Evolutionary conservation across 2,113 vertebrate species (phyloP).

Genomic region (Cyanocitta stelleri): DNA sequence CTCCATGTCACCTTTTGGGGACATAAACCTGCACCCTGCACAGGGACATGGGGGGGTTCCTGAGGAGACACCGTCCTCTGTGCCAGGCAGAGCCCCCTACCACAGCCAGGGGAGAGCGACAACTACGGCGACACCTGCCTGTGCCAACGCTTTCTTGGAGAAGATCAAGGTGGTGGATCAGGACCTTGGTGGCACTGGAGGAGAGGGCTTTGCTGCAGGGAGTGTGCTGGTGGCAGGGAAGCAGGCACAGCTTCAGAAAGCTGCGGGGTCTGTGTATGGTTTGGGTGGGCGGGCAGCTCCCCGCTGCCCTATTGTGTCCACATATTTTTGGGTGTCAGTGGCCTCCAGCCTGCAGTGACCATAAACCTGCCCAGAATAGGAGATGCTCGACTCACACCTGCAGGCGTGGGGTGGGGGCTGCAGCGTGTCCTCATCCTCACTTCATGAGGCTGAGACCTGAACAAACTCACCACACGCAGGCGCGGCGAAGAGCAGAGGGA

Average conservation of each 20-base stretch:
- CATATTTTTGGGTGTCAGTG: rapidly evolving
- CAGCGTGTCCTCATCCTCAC: neutral
- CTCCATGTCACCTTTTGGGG: neutral
- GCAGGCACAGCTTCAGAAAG: neutral
- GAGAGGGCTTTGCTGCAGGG: neutral
- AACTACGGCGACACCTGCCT: neutral
- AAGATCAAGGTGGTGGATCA: neutral
- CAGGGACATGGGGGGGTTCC: neutral
- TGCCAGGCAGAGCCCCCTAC: neutral
- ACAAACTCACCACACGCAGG: neutral
- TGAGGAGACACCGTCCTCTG: neutral
- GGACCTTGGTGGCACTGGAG: neutral
- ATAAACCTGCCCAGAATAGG: neutral
- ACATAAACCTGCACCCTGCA: neutral
- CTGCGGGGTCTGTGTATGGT: neutral
- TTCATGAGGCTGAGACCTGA: neutral
- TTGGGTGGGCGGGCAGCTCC: neutral
- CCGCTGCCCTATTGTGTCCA: neutral
- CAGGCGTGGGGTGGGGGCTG: rapidly evolving
- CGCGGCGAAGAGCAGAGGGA: neutral
- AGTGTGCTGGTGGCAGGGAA: neutral
- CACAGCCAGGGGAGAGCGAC: neutral
- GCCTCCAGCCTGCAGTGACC: neutral
- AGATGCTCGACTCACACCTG: neutral
- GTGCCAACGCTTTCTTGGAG: rapidly evolving